These are phyloP conservation scores for Poliocrania exsul DNA, from an alignment of 2,797 vertebrate species.

Conservation along the genomic window DNA sequence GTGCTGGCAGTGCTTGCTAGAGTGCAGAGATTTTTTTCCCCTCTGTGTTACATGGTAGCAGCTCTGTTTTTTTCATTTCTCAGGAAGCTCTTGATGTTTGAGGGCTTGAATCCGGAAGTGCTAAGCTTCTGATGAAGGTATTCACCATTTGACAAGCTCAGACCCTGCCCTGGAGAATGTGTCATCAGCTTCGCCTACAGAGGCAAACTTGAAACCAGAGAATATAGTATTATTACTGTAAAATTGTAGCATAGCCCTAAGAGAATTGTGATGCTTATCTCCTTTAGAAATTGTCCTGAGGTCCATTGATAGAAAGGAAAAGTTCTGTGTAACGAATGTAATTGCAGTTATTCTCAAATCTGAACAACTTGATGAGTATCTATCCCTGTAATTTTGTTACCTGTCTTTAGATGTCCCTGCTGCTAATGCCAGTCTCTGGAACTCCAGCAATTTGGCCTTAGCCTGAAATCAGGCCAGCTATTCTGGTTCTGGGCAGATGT, in stretches of 20 bases:
- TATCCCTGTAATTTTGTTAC: not conserved
- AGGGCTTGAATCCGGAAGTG: not conserved
- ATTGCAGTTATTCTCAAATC: not conserved
- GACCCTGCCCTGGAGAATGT: not conserved
- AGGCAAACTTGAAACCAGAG: not conserved
- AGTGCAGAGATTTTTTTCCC: not conserved
- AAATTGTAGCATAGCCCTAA: not conserved
- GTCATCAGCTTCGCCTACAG: not conserved
- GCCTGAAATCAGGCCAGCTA: not conserved
- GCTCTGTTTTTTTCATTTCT: not conserved
- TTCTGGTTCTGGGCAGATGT: not conserved
- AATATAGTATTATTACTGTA: not conserved
- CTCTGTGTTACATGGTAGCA: not conserved
- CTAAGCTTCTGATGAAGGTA: not conserved
- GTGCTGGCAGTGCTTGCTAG: not conserved
- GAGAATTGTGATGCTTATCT: not conserved
- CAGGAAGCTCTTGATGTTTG: not conserved
- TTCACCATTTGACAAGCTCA: not conserved
- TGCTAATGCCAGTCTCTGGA: not conserved
- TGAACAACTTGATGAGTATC: not conserved
- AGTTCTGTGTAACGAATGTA: not conserved
- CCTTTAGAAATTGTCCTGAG: not conserved
- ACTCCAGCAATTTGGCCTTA: not conserved
- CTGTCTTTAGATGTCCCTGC: not conserved
- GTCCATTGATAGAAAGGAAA: not conserved